A percentile compares a stretch with the other conserved stretches of the same genome.
Conservation (phyloP, 2,888 invertebrate genomes). For the Drosophila neotestacea region DNA sequence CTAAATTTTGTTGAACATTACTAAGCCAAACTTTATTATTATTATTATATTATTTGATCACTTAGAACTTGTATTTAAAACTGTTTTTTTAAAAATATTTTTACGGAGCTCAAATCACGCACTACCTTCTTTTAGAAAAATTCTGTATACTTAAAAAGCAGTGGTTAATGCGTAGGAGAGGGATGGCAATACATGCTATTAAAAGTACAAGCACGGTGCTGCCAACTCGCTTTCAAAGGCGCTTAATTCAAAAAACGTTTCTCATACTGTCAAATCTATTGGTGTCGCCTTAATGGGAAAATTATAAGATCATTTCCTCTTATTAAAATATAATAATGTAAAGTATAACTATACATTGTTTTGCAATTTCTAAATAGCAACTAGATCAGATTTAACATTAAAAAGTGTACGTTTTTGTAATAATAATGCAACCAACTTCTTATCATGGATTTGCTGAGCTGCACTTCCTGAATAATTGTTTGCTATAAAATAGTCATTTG, state of each 20-base stretch:
- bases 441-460: slow-evolving; percentile 31
- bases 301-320: background rate
- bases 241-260: slow-evolving; percentile 33
- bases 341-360: slow-evolving; percentile 1
- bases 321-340: background rate
- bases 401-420: slow-evolving; percentile 33
- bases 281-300: background rate
- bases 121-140: slow-evolving; percentile 55
- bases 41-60: background rate
- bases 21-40: background rate
- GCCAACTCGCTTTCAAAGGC: slow-evolving; percentile 30
- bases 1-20: background rate
- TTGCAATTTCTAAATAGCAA: background rate
- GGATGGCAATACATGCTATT: slow-evolving; percentile 21
- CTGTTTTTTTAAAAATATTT: slow-evolving; percentile 1
- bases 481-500: slow-evolving; percentile 35
- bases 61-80: background rate
- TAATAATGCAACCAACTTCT: slow-evolving; percentile 18
- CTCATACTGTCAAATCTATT: too few relatives aligned
- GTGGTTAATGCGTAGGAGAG: slow-evolving; percentile 17
- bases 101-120: slow-evolving; percentile 32
- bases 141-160: slow-evolving; percentile 68
- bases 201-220: slow-evolving; percentile 11
- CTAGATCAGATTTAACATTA: slow-evolving; percentile 16
- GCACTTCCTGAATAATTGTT: slow-evolving; percentile 39